Conservation (phyloP, 2,888 invertebrate genomes). For the Calameuta pallipes region DNA sequence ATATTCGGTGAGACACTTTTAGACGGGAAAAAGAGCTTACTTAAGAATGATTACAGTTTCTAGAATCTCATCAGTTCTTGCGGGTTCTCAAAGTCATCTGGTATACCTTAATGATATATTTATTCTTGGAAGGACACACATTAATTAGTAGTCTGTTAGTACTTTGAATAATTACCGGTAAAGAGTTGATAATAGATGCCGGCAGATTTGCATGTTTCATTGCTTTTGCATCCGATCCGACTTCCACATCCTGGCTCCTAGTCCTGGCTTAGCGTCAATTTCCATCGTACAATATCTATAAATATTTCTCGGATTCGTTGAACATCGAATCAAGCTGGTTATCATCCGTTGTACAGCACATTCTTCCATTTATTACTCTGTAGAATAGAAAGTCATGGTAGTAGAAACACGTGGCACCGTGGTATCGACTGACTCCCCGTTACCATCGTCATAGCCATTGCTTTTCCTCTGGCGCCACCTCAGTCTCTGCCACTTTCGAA, state of each 20-base stretch:
- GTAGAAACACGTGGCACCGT: background rate
- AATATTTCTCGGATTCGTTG: background rate
- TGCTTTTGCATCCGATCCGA: background rate
- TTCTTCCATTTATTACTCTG: background rate
- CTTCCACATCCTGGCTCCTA: background rate
- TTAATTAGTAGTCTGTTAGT: background rate
- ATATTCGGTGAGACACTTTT: background rate
- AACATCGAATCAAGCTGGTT: background rate
- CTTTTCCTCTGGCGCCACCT: constrained; percentile 15
- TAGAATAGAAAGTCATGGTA: background rate
- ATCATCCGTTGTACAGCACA: background rate
- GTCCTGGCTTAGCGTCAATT: background rate
- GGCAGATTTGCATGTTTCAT: background rate
- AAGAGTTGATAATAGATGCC: background rate
- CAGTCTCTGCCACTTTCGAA: constrained; percentile 20
- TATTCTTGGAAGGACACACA: background rate
- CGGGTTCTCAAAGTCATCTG: background rate
- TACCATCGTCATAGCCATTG: background rate
- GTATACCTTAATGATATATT: background rate
- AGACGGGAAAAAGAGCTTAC: background rate
- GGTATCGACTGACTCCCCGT: background rate
- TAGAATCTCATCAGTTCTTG: background rate
- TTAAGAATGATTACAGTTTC: background rate
- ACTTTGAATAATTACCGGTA: background rate
- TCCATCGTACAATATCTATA: background rate